Base-by-base conservation (phyloP, 2,797 vertebrate species). In the Chelon labrosus region DNA sequence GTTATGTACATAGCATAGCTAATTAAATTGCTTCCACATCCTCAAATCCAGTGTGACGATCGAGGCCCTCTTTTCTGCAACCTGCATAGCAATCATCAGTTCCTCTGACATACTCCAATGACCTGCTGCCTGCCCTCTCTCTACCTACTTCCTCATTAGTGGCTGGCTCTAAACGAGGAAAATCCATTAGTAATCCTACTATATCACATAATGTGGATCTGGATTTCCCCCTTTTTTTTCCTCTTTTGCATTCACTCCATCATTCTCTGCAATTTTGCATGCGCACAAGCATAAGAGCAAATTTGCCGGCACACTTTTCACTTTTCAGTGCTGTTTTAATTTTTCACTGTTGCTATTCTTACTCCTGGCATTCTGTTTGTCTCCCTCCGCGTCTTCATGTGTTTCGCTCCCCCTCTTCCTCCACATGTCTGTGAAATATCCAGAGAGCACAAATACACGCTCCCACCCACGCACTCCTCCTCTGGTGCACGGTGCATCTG, bases 131-230 rank as follows among this genome's bases (percentile, higher is more conserved):
- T 85, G 82, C 64, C 85, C 87, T 85, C 76, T 84, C 77, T 78
- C 68, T 74, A 59, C 82, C 78, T 76, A 57, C 79, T 65, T 85
- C 84, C 90, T 94, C 93, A 93, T 94, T 94, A 94, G 91, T 9
- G 53, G 56, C 74, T 64, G 68, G 70, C 57, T 82, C 63, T 86
- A 85, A 59, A 80, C 76, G 73, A 88, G 71, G 46, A 82, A 83
- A 85, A 85, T 76, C 82, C 80, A 88, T 91, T 88, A 84, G 87
- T 82, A 86, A 90, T 87, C 77, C 85, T 47, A 35, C 81, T 27
- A 41, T 77, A 73, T 79, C 25, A 59, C 70, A 35, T 75, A 68
- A 73, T 25, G 16, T 50, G 63, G 64, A 79, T 75, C 62, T 75
- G 58, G 60, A 73, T 70, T 70, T 53, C 59, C 62, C 38, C 52